A percentile compares a stretch with the other conserved stretches of the same genome.
Conservation (phyloP, 2,113 vertebrate genomes). For the Anas platyrhynchos region DNA sequence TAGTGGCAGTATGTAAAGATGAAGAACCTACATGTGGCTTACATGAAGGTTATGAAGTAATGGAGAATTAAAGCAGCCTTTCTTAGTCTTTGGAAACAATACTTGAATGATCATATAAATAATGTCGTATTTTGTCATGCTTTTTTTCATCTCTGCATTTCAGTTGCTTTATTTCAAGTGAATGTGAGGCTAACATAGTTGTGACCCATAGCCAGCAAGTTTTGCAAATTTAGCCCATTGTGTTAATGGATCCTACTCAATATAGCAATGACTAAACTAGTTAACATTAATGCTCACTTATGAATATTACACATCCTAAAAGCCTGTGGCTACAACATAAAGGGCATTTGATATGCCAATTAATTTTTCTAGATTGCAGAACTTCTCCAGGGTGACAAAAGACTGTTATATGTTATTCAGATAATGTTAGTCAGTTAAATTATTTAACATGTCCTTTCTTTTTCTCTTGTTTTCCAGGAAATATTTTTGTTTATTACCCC, state of each 20-base stretch:
- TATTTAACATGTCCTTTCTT: neutral
- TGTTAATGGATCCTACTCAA: neutral
- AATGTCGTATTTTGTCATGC: neutral
- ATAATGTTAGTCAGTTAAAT: neutral
- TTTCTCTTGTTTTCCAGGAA: neutral
- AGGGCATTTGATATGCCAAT: neutral
- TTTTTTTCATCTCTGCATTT: neutral
- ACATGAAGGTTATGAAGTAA: neutral
- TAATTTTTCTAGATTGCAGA: neutral
- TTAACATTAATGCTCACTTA: neutral
- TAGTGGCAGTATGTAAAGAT: neutral
- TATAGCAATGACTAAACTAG: neutral
- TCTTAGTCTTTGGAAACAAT: neutral
- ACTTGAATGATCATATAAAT: neutral
- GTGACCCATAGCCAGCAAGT: neutral
- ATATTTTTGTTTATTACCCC: neutral
- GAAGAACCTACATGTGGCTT: neutral
- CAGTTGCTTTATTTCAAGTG: neutral
- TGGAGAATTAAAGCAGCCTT: neutral
- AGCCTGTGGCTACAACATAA: neutral
- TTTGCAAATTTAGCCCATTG: neutral
- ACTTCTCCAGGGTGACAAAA: neutral
- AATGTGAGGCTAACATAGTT: neutral
- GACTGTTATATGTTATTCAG: neutral
- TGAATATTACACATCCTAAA: neutral